A percentile compares a stretch with the other conserved stretches of the same genome.
phyloP scores from a whole-genome alignment of 2,113 vertebrate genomes.

The Microcebus ravelobensis region DNA sequence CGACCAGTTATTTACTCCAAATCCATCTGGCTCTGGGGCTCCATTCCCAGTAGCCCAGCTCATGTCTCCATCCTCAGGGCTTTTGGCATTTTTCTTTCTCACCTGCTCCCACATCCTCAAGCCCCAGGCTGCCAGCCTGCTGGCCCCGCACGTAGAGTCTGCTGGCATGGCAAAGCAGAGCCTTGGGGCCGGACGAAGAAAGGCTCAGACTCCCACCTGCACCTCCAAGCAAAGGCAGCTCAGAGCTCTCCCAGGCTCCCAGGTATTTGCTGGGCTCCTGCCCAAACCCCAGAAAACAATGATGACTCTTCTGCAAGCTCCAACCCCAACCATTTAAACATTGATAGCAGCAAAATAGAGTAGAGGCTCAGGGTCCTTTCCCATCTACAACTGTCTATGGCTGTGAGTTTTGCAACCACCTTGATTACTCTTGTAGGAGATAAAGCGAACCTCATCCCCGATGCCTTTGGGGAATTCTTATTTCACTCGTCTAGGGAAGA shows the following conservation, averaged over 20 bases:
- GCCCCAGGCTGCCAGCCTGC: slow-evolving; percentile 49
- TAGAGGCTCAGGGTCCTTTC: not conserved
- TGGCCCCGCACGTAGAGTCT: slow-evolving; percentile 50
- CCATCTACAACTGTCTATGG: not conserved
- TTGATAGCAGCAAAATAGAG: not conserved
- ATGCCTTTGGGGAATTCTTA: not conserved
- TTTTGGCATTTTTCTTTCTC: slow-evolving; percentile 34
- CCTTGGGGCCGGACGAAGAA: not conserved
- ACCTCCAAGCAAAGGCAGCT: slow-evolving; percentile 35
- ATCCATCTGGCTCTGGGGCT: slow-evolving; percentile 29
- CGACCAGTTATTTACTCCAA: not conserved
- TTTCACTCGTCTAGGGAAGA: not conserved
- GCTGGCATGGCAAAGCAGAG: slow-evolving; percentile 45
- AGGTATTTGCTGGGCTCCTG: slow-evolving; percentile 67
- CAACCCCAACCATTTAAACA: not conserved
- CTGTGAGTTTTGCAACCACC: not conserved
- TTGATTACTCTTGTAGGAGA: not conserved
- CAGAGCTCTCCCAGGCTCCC: slow-evolving; percentile 15
- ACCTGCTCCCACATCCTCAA: slow-evolving; percentile 53
- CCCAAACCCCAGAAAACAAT: slow-evolving; percentile 40
- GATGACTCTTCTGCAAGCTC: slow-evolving; percentile 21
- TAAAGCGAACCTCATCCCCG: not conserved
- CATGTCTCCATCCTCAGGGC: slow-evolving; percentile 61
- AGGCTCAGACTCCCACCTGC: slow-evolving; percentile 38
- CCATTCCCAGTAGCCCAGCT: slow-evolving; percentile 73